These are phyloP conservation scores for Hirtodrosophila cameraria DNA, from an alignment of 2,888 invertebrate genomes.

Conservation along the genomic window DNA sequence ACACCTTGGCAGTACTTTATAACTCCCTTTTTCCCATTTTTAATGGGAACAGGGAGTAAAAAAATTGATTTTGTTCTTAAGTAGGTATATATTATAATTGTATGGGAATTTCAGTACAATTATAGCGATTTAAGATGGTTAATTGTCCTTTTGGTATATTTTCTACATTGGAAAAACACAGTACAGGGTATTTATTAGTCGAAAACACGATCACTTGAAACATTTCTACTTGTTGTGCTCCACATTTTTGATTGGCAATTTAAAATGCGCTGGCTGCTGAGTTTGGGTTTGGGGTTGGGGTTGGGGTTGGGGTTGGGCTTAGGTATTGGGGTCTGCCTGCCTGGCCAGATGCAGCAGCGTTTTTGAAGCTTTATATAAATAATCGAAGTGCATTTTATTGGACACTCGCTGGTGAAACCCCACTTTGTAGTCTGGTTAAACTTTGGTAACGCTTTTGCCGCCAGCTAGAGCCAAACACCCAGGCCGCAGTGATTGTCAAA, in stretches of 20 bases:
- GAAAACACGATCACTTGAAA: no score
- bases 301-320: no score
- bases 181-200: slow-evolving; percentile 18
- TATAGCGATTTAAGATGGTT: no score
- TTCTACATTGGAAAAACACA: no score
- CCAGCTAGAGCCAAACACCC: slow-evolving; percentile 38
- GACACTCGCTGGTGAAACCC: slow-evolving; percentile 17
- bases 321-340: no score
- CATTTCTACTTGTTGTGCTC: slow-evolving; percentile 29
- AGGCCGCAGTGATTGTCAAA: slow-evolving; percentile 72
- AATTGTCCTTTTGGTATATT: no score
- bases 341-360: slow-evolving; percentile 18
- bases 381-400: slow-evolving; percentile 75
- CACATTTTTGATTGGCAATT: slow-evolving; percentile 77
- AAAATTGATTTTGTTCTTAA: no score
- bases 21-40: no score
- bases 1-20: no score
- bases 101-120: no score
- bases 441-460: slow-evolving; percentile 32
- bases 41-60: no score
- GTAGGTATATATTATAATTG: no score
- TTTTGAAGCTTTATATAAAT: slow-evolving; percentile 75
- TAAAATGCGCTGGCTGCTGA: slow-evolving; percentile 60
- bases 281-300: slow-evolving; percentile 20
- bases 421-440: slow-evolving; percentile 43